Evolutionary conservation across 2,888 invertebrate species (phyloP), one percentile per base, ranked within the genome.

Genomic region (Meteorus cinctellus): DNA sequence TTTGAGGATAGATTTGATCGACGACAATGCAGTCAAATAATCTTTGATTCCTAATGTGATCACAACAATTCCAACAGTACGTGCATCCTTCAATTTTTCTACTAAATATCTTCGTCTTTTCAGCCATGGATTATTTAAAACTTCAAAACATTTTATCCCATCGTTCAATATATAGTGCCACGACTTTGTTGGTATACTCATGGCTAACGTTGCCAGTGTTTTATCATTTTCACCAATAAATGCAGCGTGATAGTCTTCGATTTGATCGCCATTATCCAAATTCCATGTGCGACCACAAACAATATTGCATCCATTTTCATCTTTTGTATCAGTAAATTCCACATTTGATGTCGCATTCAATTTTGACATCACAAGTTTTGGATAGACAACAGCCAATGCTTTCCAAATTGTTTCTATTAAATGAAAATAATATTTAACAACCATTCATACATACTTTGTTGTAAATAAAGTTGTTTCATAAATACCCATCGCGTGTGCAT

Each of bases 41-140:
- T 96, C 94, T 72, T 94, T 92, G 12, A 97, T 95, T 3, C 96
- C 96, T 10, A 98, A 91, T 36, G 98, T 98, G 75, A 96, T 98
- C n/a, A 97, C 94, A 16, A 98, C 92, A 67, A 99, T 94, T 0
- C 98, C 98, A 51, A 98, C 91, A 5, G 94, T 94, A 80, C 92
- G 92, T 0, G 98, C 96, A 91, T 98, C 98, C 88, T 96, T 97
- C 79, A 97, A 94, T 88, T 95, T 96, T 90, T 99, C 98, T 34
- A 97, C 93, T 71, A 97, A 91, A 88, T 93, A 98, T 80, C 95
- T 93, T 77, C 98, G 92, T 76, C 95, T 93, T 87, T 95, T 95
- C 72, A 98, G 92, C 90, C 95, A 94, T 78, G 90, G 92, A 74
- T 92, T 92, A 29, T 91, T 90, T 8, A 90, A 78, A 62, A 87